Conservation (phyloP, 64 coral and sea anemone species). For the Actinia equina region DNA sequence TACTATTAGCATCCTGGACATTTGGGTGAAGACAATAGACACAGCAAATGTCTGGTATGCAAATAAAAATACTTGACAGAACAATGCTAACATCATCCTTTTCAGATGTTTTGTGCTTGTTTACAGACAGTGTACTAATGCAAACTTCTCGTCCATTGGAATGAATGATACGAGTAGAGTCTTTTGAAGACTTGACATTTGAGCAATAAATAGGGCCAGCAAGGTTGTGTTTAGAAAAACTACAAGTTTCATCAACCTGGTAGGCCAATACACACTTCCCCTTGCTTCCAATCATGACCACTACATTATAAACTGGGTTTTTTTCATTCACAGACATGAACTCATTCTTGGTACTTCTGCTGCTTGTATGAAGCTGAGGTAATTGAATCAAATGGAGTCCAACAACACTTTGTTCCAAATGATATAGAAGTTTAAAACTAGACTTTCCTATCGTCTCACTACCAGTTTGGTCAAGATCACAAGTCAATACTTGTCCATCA, state of each 20-base stretch:
- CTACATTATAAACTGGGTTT: neutral
- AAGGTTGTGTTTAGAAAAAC: neutral
- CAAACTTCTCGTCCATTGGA: slow-evolving; percentile 2
- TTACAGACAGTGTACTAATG: neutral
- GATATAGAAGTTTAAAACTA: neutral
- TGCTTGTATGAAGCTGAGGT: neutral
- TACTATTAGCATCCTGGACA: neutral
- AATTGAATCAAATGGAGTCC: neutral
- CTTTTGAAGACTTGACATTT: neutral
- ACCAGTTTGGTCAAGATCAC: neutral
- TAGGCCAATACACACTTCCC: neutral
- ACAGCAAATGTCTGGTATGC: neutral
- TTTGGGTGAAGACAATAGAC: neutral
- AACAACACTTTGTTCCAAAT: neutral
- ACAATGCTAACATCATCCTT: neutral
- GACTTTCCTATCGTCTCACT: neutral
- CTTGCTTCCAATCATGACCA: neutral
- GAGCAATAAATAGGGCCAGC: neutral
- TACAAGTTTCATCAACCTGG: neutral
- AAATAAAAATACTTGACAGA: neutral
- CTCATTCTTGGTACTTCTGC: neutral
- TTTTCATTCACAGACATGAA: neutral
- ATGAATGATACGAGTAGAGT: neutral
- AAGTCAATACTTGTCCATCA: neutral
- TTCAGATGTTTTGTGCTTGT: neutral